Conservation (phyloP, 2,888 invertebrate species). For the Acronicta leporina region DNA sequence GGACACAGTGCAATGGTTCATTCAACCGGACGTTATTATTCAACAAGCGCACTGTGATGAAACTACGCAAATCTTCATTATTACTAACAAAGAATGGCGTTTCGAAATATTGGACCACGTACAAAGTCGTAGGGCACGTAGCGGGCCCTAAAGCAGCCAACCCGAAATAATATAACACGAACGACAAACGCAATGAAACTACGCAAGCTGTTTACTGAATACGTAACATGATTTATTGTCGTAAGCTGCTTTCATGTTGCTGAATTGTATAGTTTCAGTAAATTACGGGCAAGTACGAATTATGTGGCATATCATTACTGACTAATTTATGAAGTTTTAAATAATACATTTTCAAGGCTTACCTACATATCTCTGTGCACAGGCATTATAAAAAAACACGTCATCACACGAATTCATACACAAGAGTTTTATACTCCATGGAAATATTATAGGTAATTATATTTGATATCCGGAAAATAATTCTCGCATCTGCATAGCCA, state of each 20-base stretch:
- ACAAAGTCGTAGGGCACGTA: constrained; percentile 70
- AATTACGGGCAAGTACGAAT: constrained; percentile 34
- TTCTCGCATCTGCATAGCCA: constrained; percentile 14
- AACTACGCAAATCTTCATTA: constrained; percentile 84
- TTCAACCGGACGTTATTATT: constrained; percentile 88
- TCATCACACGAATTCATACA: not conserved
- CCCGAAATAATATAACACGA: constrained; percentile 65
- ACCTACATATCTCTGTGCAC: constrained; percentile 5
- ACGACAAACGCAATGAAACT: constrained; percentile 41
- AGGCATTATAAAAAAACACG: not conserved
- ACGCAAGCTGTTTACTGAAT: constrained; percentile 40
- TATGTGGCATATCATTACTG: constrained; percentile 25
- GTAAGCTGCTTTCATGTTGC: constrained; percentile 43
- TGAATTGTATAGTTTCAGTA: constrained; percentile 44
- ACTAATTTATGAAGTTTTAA: constrained; percentile 40
- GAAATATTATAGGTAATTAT: constrained; percentile 10
- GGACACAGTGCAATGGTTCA: constrained; percentile 88
- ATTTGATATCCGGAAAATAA: constrained; percentile 7
- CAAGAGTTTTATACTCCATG: not conserved
- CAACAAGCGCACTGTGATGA: constrained; percentile 86
- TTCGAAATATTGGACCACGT: constrained; percentile 81
- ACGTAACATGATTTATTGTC: constrained; percentile 49
- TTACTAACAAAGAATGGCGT: constrained; percentile 83
- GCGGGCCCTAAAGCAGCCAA: constrained; percentile 59
- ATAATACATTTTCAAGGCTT: constrained; percentile 31